Base-by-base conservation (phyloP, 1,140 invertebrate species). In the Dinoponera quadriceps region DNA sequence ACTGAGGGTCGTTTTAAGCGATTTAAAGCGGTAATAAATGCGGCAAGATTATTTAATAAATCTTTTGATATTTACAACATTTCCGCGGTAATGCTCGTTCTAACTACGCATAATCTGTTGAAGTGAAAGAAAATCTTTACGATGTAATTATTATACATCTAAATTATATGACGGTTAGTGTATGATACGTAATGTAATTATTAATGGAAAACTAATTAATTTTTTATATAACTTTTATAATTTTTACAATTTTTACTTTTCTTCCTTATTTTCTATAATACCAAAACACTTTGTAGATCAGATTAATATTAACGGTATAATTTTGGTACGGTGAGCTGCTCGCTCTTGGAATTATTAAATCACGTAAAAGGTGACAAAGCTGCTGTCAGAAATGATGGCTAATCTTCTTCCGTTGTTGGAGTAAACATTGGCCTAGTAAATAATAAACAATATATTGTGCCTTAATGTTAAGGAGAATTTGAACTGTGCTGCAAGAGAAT, bases 381-480 rank as follows among this genome's bases (percentile, higher is more conserved):
- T 54, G 27, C 18, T 68, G 5, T 13, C 22, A 25, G 62, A 77
- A 68, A 77, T 11, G 18, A 54, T 3, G 48, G 38, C 27, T 29
- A 77, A 77, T 68, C 20, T 77, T 66, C 48, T 25, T 29, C 54
- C 20, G 13, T 55, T 20, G 54, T 73, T 81, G n/a, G n/a, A 81
- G 74, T 69, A 59, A 72, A 16, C 16, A 25, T 75, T 62, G 27
- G 27, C 25, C 27, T 3, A 7, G 3, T 55, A 20, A 27, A 33
- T 60, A 55, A 82, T 69, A 62, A 73, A 62, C 80, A 62, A 27
- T 71, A 33, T 73, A 33, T 75, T 74, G 55, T 49, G 44, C 54
- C n/a, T 69, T 62, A 59, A 71, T 25, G 72, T 66, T 84, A 84
- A 88, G 22, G 74, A 55, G 27, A 59, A 77, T 80, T 75, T 87